These are phyloP conservation scores for Magallana angulata DNA, from an alignment of 1,140 invertebrate species.

Conservation along the genomic window DNA sequence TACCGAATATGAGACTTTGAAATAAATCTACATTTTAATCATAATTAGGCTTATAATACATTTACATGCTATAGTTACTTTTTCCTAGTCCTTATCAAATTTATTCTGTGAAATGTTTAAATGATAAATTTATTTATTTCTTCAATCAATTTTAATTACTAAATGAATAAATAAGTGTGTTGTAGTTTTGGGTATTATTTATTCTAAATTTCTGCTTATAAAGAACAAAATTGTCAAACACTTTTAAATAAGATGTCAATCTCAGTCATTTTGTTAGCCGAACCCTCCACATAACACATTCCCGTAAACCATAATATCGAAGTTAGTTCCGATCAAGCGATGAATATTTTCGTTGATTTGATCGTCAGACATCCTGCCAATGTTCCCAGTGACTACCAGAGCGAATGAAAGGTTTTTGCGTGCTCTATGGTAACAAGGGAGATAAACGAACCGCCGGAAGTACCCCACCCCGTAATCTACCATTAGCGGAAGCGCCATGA, in stretches of 20 bases:
- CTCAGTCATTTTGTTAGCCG: neutral
- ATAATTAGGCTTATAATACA: too few species aligned
- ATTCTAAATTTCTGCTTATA: too few species aligned
- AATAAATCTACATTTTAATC: too few species aligned
- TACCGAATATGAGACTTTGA: too few species aligned
- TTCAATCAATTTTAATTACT: too few species aligned
- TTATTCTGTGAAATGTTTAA: too few species aligned
- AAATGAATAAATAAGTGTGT: too few species aligned
- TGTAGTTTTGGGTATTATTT: too few species aligned
- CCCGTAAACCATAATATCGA: neutral
- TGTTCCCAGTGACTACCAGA: neutral
- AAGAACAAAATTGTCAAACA: neutral
- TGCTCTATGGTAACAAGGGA: neutral
- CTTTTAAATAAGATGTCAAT: neutral
- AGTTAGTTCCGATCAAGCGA: neutral
- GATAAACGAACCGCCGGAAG: constrained; percentile 2
- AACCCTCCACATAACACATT: neutral
- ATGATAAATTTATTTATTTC: too few species aligned
- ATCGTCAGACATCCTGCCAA: constrained; percentile 17
- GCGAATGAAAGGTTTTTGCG: neutral
- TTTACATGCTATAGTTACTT: too few species aligned
- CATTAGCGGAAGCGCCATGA: neutral
- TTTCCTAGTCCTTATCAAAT: too few species aligned
- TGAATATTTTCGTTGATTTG: neutral
- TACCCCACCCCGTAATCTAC: constrained; percentile 28